Base-by-base conservation (phyloP, 2,797 vertebrate genomes). In the Sebastes nivosus region DNA sequence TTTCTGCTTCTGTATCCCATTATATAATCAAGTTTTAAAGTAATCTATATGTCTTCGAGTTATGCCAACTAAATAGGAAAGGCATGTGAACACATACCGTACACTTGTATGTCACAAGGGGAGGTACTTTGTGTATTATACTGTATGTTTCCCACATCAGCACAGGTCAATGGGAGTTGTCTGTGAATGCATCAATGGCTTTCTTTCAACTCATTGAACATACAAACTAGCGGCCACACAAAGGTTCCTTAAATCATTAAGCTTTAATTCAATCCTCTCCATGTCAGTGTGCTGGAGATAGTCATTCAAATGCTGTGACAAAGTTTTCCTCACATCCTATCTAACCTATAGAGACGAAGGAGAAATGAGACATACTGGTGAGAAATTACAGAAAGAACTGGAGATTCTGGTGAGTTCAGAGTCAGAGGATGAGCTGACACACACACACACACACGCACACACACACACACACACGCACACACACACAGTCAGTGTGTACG, bases 11-110 rank as follows among this genome's bases (percentile, higher is more conserved):
- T 83, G 75, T 85, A 75, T 84, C 65, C 64, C 46, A 86, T 85
- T 77, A 83, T 90, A 60, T 38, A 73, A 79, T 82, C 57, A 84
- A 65, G 65, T 72, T 88, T 84, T 74, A 72, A 76, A 55, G 70
- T 38, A 70, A 77, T 83, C 42, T 60, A 36, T 80, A 71, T 69
- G 64, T 72, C 67, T 80, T 67, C 80, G 61, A 85, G 79, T 76
- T 52, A 34, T 74, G 59, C 55, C 54, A 54, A 27, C 36, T 71
- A 72, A 82, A 86, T 66, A 42, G 42, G 46, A 84, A 87, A 70
- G 50, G 70, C 70, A 78, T 84, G 80, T 67, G 77, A 64, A 77
- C 27, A 29, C 71, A 58, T 27, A 74, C 60, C 11, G 11, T 71
- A 57, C 54, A 32, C 22, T n/a, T 76, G 25, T 54, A 38, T 77